Conservation (phyloP, 2,888 invertebrate genomes). For the Acanthopleura granulata region DNA sequence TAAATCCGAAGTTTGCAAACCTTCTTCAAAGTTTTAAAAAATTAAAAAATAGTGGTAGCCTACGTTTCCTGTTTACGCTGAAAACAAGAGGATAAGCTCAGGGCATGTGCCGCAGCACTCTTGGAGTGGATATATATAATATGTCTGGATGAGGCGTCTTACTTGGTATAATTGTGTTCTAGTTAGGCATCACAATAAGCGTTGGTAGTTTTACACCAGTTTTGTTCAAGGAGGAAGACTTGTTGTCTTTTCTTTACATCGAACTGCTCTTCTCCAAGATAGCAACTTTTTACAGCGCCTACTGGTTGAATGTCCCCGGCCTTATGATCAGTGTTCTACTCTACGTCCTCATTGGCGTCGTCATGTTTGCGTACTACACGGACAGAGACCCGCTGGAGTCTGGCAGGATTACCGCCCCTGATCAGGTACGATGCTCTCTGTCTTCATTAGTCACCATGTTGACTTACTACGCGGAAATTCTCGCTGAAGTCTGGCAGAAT, state of each 20-base stretch:
- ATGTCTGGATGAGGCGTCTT: no score
- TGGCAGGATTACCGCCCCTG: constrained; percentile 71
- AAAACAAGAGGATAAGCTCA: no score
- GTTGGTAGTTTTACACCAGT: no score
- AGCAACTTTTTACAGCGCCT: constrained; percentile 73
- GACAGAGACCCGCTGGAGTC: constrained; percentile 87
- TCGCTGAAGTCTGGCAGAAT: constrained; percentile 80
- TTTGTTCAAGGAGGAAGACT: no score
- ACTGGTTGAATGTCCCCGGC: constrained; percentile 81
- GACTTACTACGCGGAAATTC: constrained; percentile 85
- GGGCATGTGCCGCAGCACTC: no score
- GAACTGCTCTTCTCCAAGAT: not conserved
- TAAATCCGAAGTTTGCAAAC: no score
- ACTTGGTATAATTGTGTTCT: no score
- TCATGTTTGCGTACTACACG: constrained; percentile 84
- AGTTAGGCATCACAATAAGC: no score
- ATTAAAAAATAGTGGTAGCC: no score
- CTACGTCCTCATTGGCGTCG: constrained; percentile 89
- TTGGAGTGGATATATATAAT: no score
- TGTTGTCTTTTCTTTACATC: not conserved
- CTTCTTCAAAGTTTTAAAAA: no score
- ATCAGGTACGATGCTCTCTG: constrained; percentile 79
- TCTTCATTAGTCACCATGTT: constrained; percentile 90
- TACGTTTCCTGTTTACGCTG: no score
- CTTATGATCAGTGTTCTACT: constrained; percentile 84